A percentile compares a stretch with the other conserved stretches of the same genome.
These are phyloP conservation scores for Adrianichthys oophorus DNA, from an alignment of 2,797 vertebrate species.

Conservation along the genomic window DNA sequence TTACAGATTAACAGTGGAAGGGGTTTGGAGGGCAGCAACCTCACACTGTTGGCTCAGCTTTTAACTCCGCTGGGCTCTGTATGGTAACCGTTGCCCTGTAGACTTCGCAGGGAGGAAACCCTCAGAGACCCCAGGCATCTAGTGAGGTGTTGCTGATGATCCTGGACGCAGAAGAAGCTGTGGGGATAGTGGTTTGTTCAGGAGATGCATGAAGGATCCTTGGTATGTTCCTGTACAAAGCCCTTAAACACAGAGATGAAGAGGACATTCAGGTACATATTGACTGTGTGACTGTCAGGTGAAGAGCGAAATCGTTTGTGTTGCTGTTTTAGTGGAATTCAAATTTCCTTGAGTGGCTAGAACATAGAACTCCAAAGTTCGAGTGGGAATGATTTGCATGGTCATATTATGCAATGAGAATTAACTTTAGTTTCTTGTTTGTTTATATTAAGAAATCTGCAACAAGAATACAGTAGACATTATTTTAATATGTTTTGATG, in stretches of 20 bases:
- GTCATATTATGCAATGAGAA: background rate
- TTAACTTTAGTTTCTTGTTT: background rate
- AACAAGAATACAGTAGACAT: background rate
- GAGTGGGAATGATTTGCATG: no score
- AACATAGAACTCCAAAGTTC: no score
- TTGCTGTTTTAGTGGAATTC: conserved; percentile 3
- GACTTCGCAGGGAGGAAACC: conserved; percentile 51
- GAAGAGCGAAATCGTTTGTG: conserved; percentile 20
- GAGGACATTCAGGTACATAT: conserved; percentile 73
- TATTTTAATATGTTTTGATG: conserved; percentile 1
- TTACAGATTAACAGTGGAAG: conserved; percentile 74
- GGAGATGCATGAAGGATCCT: conserved; percentile 71
- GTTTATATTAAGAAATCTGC: background rate
- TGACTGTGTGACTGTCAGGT: conserved; percentile 23
- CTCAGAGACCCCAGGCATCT: conserved; percentile 9
- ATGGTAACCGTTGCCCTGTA: conserved; percentile 33
- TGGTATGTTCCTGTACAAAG: conserved; percentile 82
- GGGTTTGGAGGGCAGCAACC: conserved; percentile 48
- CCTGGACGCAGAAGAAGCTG: conserved; percentile 42
- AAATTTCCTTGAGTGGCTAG: no score
- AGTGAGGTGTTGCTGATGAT: conserved; percentile 39
- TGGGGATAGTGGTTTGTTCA: conserved; percentile 61
- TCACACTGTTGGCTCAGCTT: conserved; percentile 67
- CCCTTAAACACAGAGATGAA: conserved; percentile 81
- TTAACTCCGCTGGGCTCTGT: conserved; percentile 61